Evolutionary conservation across 2,888 invertebrate species (phyloP).

Genomic region (Drosophila pseudotalamancana): DNA sequence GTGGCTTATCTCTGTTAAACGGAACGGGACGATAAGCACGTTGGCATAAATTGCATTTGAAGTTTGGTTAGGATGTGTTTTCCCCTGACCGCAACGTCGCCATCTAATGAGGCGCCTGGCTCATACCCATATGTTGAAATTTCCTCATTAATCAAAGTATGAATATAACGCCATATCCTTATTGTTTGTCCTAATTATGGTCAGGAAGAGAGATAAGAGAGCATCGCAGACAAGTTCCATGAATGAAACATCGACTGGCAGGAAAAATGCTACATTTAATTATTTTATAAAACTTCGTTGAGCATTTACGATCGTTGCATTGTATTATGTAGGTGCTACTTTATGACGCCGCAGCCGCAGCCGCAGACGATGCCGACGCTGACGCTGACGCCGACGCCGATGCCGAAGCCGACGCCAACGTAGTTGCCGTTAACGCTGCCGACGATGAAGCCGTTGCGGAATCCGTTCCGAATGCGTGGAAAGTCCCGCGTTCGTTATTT

Average conservation of each 20-base stretch:
- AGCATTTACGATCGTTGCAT: conserved; percentile 58
- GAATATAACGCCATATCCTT: conserved; percentile 55
- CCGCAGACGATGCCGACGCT: not conserved
- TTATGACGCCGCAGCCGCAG: conserved; percentile 42
- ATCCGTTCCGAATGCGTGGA: conserved; percentile 54
- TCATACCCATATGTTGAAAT: conserved; percentile 47
- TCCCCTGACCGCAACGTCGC: conserved; percentile 46
- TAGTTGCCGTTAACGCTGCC: conserved; percentile 8
- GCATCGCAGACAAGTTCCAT: conserved; percentile 48
- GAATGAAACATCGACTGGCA: conserved; percentile 57
- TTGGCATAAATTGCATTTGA: conserved; percentile 7
- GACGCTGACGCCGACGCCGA: conserved; percentile 15
- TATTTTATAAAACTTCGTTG: conserved; percentile 59
- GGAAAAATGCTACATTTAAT: conserved; percentile 53
- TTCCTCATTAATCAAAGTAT: conserved; percentile 67
- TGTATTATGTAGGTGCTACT: conserved; percentile 65
- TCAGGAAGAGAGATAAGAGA: conserved; percentile 12
- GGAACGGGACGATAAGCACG: conserved; percentile 30
- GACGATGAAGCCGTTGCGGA: not conserved
- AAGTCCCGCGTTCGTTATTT: conserved; percentile 67
- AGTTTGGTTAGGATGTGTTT: conserved; percentile 60
- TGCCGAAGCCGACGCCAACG: not conserved
- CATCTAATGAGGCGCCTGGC: conserved; percentile 51
- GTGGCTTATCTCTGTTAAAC: conserved; percentile 36
- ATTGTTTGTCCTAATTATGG: conserved; percentile 61